Evolutionary conservation across 1,140 invertebrate species (phyloP).

Genomic region (Homarus americanus): DNA sequence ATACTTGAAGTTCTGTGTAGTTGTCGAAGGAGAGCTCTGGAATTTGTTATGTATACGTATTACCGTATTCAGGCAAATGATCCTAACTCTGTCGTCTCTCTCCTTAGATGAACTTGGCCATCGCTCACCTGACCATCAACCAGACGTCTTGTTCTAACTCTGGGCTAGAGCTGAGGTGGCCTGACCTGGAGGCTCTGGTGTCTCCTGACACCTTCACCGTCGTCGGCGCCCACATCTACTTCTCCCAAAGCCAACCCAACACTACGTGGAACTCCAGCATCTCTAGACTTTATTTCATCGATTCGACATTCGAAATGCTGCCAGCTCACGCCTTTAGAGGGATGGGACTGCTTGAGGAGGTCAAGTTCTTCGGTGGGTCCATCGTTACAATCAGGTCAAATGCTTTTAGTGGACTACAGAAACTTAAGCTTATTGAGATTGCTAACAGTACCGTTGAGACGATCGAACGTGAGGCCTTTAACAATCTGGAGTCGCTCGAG

Average conservation of each 20-base stretch:
- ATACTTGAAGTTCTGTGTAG: too few species aligned
- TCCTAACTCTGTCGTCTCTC: background rate
- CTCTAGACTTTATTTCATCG: conserved; percentile 35
- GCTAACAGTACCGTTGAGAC: conserved; percentile 45
- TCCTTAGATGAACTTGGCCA: conserved; percentile 22
- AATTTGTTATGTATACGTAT: too few species aligned
- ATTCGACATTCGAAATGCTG: conserved; percentile 38
- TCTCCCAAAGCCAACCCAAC: background rate
- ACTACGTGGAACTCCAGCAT: conserved; percentile 50
- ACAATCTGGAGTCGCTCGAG: conserved; percentile 18
- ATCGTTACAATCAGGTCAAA: conserved; percentile 21
- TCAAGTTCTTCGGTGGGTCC: conserved; percentile 43
- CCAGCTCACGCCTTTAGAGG: conserved; percentile 56
- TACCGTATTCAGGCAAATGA: too few species aligned
- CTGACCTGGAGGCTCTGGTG: conserved; percentile 51
- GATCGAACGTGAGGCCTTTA: conserved; percentile 45
- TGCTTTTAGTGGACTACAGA: conserved; percentile 40
- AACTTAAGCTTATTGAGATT: conserved; percentile 46
- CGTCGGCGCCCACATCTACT: conserved; percentile 44
- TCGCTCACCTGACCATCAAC: conserved; percentile 65
- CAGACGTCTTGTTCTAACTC: conserved; percentile 22
- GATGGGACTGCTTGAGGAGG: conserved; percentile 39
- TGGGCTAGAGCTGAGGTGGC: conserved; percentile 61
- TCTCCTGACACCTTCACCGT: conserved; percentile 38
- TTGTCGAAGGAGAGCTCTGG: too few species aligned